Percentiles rank a stretch among this genome's conserved stretches.
These are phyloP conservation scores for Taphrorychus bicolor DNA, from an alignment of 2,888 invertebrate species.

Conservation along the genomic window DNA sequence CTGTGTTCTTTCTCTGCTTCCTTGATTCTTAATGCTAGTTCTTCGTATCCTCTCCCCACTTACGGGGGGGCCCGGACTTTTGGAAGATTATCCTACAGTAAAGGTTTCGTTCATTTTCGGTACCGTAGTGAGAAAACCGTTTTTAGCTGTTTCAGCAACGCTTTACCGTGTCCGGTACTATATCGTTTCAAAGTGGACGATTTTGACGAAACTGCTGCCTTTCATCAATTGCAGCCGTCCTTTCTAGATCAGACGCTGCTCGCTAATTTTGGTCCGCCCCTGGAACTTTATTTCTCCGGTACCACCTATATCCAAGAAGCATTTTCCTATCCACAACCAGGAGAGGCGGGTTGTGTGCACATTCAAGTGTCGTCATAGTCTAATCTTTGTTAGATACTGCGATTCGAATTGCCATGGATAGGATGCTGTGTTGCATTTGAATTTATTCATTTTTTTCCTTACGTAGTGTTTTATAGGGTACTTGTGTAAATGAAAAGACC, in stretches of 20 bases:
- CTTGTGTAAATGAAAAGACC: no score
- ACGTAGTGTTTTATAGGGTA: no score
- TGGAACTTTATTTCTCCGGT: no score
- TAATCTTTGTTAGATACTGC: no score
- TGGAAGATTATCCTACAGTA: conserved; percentile 8
- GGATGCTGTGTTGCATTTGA: no score
- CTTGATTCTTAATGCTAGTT: no score
- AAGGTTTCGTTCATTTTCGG: conserved; percentile 20
- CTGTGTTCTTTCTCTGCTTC: neutral
- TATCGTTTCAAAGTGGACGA: conserved; percentile 8
- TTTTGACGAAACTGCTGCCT: conserved; percentile 21
- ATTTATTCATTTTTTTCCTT: no score
- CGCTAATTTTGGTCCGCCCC: neutral
- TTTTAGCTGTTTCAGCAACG: conserved; percentile 6
- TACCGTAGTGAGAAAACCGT: conserved; percentile 13
- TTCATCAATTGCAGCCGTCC: conserved; percentile 4
- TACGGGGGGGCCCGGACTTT: conserved; percentile 14
- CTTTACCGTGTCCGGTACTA: conserved; percentile 5
- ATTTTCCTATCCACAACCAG: no score
- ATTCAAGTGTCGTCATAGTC: no score
- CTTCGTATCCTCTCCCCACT: conserved; percentile 16
- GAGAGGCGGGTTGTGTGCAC: no score
- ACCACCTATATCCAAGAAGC: no score
- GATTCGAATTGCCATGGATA: no score
- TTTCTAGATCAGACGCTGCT: neutral